Conservation (phyloP, 2,113 vertebrate species). For the Paedocypris sp. region DNA sequence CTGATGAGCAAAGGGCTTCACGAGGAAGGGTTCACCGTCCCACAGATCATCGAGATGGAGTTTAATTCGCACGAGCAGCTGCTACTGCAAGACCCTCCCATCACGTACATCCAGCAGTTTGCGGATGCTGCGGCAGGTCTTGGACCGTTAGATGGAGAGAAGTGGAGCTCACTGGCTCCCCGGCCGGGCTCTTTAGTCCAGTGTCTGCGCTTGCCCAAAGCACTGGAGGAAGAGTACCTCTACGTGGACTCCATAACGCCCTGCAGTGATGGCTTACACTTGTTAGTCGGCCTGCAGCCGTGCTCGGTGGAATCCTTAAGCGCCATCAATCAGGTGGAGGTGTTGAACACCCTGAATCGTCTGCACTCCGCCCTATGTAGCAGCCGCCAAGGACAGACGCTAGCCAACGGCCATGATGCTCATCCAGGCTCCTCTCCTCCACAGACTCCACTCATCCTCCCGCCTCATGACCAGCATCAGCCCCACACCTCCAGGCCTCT, state of each 20-base stretch:
- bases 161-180: conserved; percentile 86
- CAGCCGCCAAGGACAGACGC: conserved; percentile 77
- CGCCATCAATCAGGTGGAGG: conserved; percentile 96
- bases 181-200: conserved; percentile 92
- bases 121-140: conserved; percentile 82
- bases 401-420: conserved; percentile 83
- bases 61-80: conserved; percentile 93
- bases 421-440: conserved; percentile 49
- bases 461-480: conserved; percentile 64
- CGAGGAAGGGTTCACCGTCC: conserved; percentile 95
- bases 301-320: conserved; percentile 81
- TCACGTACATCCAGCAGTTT: conserved; percentile 98
- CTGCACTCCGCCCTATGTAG: conserved; percentile 92
- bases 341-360: conserved; percentile 97
- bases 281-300: conserved; percentile 83
- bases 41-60: conserved; percentile 98
- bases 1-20: conserved; percentile 95
- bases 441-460: conserved; percentile 84
- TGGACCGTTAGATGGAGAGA: conserved; percentile 79
- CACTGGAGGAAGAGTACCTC: conserved; percentile 91
- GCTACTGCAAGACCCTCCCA: conserved; percentile 91
- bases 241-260: conserved; percentile 93
- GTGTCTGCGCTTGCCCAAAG: conserved; percentile 87
- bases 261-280: conserved; percentile 90
- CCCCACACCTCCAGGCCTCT: conserved; percentile 43